Percentiles rank a stretch among this genome's conserved stretches.
Conservation (phyloP, 2,888 invertebrate genomes). For the Nemurella pictetii region DNA sequence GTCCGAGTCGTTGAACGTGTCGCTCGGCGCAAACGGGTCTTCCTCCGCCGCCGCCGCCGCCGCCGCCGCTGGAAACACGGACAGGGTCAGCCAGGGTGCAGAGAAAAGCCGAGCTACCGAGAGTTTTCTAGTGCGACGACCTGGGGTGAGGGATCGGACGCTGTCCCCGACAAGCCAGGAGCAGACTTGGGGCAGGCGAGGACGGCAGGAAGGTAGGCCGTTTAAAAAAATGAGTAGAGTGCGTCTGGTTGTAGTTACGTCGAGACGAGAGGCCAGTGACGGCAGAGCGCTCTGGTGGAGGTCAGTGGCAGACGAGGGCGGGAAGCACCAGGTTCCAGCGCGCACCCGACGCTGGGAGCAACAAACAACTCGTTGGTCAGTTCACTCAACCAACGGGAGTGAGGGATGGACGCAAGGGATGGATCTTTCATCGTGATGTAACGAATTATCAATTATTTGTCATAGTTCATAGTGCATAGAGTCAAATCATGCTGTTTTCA, state of each 20-base stretch:
- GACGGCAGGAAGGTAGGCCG: background rate
- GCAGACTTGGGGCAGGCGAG: background rate
- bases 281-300: background rate
- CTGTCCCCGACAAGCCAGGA: background rate
- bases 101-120: background rate
- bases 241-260: background rate
- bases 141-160: too few species aligned
- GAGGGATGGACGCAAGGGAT: too few species aligned
- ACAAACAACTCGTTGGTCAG: background rate
- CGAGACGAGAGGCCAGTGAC: background rate
- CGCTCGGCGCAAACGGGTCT: background rate
- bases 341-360: background rate
- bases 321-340: background rate
- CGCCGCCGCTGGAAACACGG: background rate
- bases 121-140: too few species aligned
- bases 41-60: background rate
- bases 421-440: too few species aligned
- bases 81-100: background rate
- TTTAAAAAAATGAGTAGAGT: background rate
- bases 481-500: too few species aligned
- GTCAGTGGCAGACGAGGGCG: background rate
- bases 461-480: too few species aligned
- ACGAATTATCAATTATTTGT: too few species aligned
- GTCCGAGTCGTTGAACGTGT: background rate
- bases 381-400: background rate